Percentiles rank a stretch among this genome's conserved stretches.
Conservation (phyloP, 1,140 invertebrate genomes). For the Drosophila asahinai region DNA sequence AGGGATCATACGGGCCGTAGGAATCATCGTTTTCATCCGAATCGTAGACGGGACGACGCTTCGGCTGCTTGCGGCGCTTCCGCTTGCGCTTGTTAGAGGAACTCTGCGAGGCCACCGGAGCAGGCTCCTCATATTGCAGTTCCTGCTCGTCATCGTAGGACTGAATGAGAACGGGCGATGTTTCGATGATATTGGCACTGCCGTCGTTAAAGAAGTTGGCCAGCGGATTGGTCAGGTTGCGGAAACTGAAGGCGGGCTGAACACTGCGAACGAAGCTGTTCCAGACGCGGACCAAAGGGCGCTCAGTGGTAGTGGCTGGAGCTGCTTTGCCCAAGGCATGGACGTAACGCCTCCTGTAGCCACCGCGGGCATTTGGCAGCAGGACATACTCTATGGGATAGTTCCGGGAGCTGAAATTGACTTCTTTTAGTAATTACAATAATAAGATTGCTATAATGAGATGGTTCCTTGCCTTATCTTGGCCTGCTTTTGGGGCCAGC, state of each 20-base stretch:
- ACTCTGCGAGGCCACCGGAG: conserved; percentile 11
- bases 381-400: conserved; percentile 31
- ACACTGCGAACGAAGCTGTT: conserved; percentile 77
- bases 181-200: conserved; percentile 69
- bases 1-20: conserved; percentile 50
- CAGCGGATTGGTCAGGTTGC: conserved; percentile 77
- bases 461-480: conserved; percentile 22
- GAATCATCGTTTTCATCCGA: conserved; percentile 47
- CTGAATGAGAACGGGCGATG: conserved; percentile 56
- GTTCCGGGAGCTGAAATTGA: conserved; percentile 7
- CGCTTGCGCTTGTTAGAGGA: conserved; percentile 62
- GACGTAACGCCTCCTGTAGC: conserved; percentile 44
- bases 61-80: conserved; percentile 67
- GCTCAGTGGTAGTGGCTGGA: conserved; percentile 56
- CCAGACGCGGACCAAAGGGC: conserved; percentile 71
- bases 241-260: conserved; percentile 57
- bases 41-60: conserved; percentile 38
- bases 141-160: conserved; percentile 26
- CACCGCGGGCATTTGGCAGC: conserved; percentile 22
- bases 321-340: conserved; percentile 34
- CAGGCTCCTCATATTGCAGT: conserved; percentile 11
- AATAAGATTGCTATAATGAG: background rate
- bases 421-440: background rate
- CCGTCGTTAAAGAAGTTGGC: conserved; percentile 74
- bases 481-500: conserved; percentile 23